A percentile compares a stretch with the other conserved stretches of the same genome.
These are phyloP conservation scores for Sus cebifrons DNA, from an alignment of 2,797 vertebrate genomes.

Conservation along the genomic window DNA sequence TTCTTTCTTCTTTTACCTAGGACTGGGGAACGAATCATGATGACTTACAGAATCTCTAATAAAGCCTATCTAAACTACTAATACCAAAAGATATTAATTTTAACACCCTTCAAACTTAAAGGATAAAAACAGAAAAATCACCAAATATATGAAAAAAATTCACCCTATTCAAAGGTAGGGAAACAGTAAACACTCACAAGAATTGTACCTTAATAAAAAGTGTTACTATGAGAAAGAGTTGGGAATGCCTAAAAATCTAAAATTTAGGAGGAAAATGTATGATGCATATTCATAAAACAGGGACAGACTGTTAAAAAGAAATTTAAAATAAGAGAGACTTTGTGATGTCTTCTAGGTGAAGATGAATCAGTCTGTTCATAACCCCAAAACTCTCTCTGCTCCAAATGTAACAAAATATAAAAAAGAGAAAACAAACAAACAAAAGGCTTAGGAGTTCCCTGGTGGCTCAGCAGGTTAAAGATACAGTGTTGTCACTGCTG, in stretches of 20 bases:
- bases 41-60: background rate
- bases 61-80: background rate
- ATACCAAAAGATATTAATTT: background rate
- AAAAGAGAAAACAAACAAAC: background rate
- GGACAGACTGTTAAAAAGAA: background rate
- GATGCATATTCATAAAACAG: background rate
- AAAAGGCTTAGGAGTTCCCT: background rate
- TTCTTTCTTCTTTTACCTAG: background rate
- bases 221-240: background rate
- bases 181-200: background rate
- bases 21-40: background rate
- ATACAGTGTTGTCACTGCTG: too few relatives aligned
- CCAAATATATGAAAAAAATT: slow-evolving; percentile 29
- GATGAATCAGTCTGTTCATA: background rate
- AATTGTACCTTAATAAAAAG: slow-evolving; percentile 5
- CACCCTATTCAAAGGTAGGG: background rate
- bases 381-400: background rate
- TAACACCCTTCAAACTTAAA: background rate
- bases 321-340: background rate
- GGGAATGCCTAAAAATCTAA: background rate
- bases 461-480: too few relatives aligned
- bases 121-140: background rate
- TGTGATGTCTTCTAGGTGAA: background rate
- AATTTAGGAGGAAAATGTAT: background rate
- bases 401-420: background rate